Evolutionary conservation across 2,797 vertebrate species (phyloP).

Genomic region (Falco concolor): DNA sequence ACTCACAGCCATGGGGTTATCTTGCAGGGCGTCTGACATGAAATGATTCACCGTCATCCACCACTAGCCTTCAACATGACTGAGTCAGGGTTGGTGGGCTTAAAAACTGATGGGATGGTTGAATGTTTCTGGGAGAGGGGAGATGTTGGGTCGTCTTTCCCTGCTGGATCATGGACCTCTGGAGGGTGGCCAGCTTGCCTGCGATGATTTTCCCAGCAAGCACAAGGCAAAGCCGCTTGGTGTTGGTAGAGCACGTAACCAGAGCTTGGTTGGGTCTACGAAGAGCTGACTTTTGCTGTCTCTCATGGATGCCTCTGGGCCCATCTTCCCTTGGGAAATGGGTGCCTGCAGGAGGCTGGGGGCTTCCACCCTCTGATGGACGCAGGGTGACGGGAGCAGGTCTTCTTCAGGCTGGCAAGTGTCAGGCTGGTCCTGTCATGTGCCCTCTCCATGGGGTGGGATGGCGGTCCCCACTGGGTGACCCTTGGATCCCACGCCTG

Average conservation of each 20-base stretch:
- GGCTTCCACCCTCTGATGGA: not conserved
- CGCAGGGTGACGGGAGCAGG: not conserved
- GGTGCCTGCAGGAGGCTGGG: not conserved
- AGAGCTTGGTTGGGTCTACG: not conserved
- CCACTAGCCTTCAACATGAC: not conserved
- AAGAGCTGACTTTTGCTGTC: not conserved
- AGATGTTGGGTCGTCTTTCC: not conserved
- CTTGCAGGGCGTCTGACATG: not conserved
- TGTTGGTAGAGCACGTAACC: not conserved
- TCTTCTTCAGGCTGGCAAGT: not conserved
- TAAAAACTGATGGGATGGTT: not conserved
- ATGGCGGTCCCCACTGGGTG: not conserved
- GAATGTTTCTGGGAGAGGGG: not conserved
- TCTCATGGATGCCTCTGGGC: not conserved
- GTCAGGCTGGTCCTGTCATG: not conserved
- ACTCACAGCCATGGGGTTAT: not conserved
- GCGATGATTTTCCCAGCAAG: not conserved
- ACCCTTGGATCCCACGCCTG: not conserved
- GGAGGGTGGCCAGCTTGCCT: not conserved
- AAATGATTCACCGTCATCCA: not conserved
- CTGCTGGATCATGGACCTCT: not conserved
- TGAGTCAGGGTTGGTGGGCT: rapidly evolving
- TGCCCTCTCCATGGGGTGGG: not conserved
- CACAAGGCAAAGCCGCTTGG: not conserved
- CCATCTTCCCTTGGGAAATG: not conserved